Percentiles rank a stretch among this genome's conserved stretches.
These are phyloP conservation scores for Melinaea marsaeus DNA, from an alignment of 2,888 invertebrate genomes.

Conservation along the genomic window DNA sequence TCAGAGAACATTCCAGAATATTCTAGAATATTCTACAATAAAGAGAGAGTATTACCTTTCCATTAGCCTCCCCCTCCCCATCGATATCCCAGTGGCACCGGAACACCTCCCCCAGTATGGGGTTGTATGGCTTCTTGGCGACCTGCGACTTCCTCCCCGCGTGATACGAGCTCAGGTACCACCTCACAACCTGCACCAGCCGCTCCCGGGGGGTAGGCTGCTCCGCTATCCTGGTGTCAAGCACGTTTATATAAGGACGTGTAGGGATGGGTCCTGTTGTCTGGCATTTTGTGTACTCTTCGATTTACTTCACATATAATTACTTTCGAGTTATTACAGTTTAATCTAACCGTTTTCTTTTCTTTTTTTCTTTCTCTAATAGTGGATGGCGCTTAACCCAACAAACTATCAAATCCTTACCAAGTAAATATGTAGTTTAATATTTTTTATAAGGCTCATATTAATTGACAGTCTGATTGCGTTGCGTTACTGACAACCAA, in stretches of 20 bases:
- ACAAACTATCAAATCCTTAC: too few relatives aligned
- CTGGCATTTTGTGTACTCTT: neutral
- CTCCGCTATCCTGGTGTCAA: conserved; percentile 87
- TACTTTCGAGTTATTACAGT: too few relatives aligned
- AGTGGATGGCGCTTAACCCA: too few relatives aligned
- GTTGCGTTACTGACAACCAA: too few relatives aligned
- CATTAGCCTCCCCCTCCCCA: conserved; percentile 49
- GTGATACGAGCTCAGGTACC: conserved; percentile 99
- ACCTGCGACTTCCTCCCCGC: conserved; percentile 98
- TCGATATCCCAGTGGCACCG: conserved; percentile 90
- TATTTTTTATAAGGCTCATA: too few relatives aligned
- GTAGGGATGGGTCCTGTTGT: neutral
- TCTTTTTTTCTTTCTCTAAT: too few relatives aligned
- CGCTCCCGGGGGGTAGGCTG: conserved; percentile 90
- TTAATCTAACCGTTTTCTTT: too few relatives aligned
- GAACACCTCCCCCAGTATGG: conserved; percentile 97
- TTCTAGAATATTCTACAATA: neutral
- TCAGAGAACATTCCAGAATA: too few relatives aligned
- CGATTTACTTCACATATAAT: neutral
- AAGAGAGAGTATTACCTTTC: conserved; percentile 45
- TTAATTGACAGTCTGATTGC: too few relatives aligned
- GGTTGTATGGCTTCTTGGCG: conserved; percentile 99
- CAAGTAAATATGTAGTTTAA: too few relatives aligned
- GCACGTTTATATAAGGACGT: neutral
- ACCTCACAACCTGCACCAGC: conserved; percentile 95